Percentiles rank a stretch among this genome's conserved stretches.
These are phyloP conservation scores for Trididemnum nubilum DNA, from an alignment of 23 tunicate species.

Conservation along the genomic window DNA sequence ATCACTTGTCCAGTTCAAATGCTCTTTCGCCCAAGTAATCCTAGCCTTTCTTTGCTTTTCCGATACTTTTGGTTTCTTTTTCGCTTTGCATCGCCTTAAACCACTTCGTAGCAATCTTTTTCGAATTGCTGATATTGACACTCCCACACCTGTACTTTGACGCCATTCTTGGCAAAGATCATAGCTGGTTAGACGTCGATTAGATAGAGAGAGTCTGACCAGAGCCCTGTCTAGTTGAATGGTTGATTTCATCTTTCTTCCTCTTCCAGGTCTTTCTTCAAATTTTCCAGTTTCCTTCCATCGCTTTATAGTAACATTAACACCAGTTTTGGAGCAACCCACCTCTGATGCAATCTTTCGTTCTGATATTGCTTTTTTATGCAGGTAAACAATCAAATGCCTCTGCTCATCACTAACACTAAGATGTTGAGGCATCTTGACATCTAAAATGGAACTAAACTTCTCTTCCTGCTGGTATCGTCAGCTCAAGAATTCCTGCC, in stretches of 20 bases:
- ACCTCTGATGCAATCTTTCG: slow-evolving; percentile 18
- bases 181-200: background rate
- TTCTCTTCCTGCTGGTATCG: background rate
- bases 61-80: slow-evolving; percentile 9
- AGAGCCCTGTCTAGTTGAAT: background rate
- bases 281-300: slow-evolving; percentile 14
- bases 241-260: slow-evolving; percentile 11
- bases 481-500: background rate
- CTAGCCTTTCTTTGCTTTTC: slow-evolving; percentile 12
- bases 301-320: slow-evolving; percentile 16
- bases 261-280: background rate
- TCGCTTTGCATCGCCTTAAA: background rate
- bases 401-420: slow-evolving; percentile 1
- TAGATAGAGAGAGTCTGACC: slow-evolving; percentile 4
- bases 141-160: background rate
- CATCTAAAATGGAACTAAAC: background rate
- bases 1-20: background rate
- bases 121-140: background rate
- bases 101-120: slow-evolving; percentile 13
- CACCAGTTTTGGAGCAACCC: slow-evolving; percentile 16
- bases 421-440: slow-evolving; percentile 12
- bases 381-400: slow-evolving; percentile 6
- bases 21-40: slow-evolving; percentile 20
- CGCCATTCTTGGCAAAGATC: slow-evolving; percentile 4
- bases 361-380: slow-evolving; percentile 10